Conservation (phyloP, 2,888 invertebrate genomes). For the Pristionchus mayeri region DNA sequence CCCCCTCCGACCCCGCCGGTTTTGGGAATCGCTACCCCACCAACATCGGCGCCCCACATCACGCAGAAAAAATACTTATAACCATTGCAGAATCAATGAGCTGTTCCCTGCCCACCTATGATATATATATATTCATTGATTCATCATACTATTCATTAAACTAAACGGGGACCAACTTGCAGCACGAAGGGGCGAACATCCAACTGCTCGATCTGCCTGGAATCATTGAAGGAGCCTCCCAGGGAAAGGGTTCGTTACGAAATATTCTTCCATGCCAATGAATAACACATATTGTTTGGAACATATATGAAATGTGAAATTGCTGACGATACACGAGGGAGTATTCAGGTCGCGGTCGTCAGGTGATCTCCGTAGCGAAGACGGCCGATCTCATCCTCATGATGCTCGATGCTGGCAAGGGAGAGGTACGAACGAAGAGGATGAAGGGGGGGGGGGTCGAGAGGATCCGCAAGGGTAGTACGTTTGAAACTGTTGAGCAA, state of each 20-base stretch:
- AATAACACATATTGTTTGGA: too few relatives aligned
- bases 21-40: too few relatives aligned
- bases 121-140: too few relatives aligned
- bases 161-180: too few relatives aligned
- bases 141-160: too few relatives aligned
- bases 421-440: conserved; percentile 79
- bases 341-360: conserved; percentile 72
- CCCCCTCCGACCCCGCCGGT: too few relatives aligned
- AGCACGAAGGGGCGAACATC: conserved; percentile 96
- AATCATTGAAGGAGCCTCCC: conserved; percentile 99
- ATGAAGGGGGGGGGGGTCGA: neutral
- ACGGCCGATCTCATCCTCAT: conserved; percentile 97
- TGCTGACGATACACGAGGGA: neutral
- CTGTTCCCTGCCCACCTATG: too few relatives aligned
- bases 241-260: conserved; percentile 79
- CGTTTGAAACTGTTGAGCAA: neutral
- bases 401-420: conserved; percentile 99
- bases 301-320: neutral
- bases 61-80: too few relatives aligned
- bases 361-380: conserved; percentile 97
- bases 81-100: too few relatives aligned
- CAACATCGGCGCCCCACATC: too few relatives aligned
- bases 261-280: too few relatives aligned
- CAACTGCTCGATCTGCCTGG: conserved; percentile 98
- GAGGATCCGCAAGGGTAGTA: neutral